Evolutionary conservation across 2,888 invertebrate genomes (phyloP).

Genomic region (Ctenicera cuprea): DNA sequence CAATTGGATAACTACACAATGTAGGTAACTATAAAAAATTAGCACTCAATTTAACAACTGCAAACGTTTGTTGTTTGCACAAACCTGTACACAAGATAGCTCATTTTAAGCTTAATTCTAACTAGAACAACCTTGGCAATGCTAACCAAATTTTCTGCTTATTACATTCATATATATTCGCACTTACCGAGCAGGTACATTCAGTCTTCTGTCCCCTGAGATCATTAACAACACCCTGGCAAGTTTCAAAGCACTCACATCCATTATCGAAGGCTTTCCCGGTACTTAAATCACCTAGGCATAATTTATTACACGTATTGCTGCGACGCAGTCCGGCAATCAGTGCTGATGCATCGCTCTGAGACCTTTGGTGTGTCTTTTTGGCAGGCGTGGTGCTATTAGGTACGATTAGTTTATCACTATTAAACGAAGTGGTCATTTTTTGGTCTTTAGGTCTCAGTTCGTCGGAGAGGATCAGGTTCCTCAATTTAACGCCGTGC

Average conservation of each 20-base stretch:
- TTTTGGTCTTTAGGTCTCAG: constrained; percentile 64
- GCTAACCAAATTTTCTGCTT: too few species aligned
- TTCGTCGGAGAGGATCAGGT: constrained; percentile 84
- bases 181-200: constrained; percentile 84
- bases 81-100: too few species aligned
- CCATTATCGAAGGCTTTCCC: constrained; percentile 98
- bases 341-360: constrained; percentile 87
- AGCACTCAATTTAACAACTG: not conserved
- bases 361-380: constrained; percentile 90
- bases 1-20: not conserved
- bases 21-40: not conserved
- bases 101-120: not conserved
- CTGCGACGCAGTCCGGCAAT: constrained; percentile 65
- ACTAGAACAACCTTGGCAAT: constrained; percentile 6
- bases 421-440: constrained; percentile 57
- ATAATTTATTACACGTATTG: constrained; percentile 77
- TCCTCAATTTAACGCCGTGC: constrained; percentile 84
- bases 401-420: constrained; percentile 65
- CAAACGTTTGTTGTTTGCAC: not conserved
- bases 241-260: constrained; percentile 93
- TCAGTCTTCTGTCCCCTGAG: constrained; percentile 85
- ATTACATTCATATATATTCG: too few species aligned
- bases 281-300: constrained; percentile 92
- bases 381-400: constrained; percentile 74
- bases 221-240: constrained; percentile 86